phyloP scores from a whole-genome alignment of 1,140 invertebrate genomes.

The Apis florea region DNA sequence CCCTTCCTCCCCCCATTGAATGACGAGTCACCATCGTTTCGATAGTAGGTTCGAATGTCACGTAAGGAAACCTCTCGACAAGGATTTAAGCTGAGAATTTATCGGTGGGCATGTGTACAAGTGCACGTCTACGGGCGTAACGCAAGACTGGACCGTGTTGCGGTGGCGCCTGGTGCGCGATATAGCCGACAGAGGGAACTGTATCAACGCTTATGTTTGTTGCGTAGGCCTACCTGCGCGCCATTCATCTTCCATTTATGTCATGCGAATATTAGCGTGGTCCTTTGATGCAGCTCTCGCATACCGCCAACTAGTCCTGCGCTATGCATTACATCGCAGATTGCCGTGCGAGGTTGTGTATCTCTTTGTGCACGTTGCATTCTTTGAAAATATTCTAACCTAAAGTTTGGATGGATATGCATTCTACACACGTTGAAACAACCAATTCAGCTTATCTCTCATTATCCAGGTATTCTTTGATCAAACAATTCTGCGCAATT shows the following conservation, averaged over 20 bases:
- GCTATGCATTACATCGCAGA: slow-evolving; percentile 23
- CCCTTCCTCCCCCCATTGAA: not conserved
- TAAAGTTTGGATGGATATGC: not conserved
- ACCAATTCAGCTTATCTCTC: too few species aligned
- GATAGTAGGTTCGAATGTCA: not conserved
- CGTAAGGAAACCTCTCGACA: slow-evolving; percentile 35
- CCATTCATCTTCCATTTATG: slow-evolving; percentile 49
- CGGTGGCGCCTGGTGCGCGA: slow-evolving; percentile 65
- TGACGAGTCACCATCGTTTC: slow-evolving; percentile 2
- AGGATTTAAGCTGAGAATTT: slow-evolving; percentile 66
- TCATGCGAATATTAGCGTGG: slow-evolving; percentile 51
- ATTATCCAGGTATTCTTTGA: too few species aligned
- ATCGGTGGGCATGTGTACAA: slow-evolving; percentile 59
- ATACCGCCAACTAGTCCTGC: slow-evolving; percentile 43
- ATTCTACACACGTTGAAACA: too few species aligned
- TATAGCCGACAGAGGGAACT: slow-evolving; percentile 56
- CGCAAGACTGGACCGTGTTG: slow-evolving; percentile 64
- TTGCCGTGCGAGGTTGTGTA: slow-evolving; percentile 8
- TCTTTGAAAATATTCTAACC: slow-evolving; percentile 13
- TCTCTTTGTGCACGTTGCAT: slow-evolving; percentile 3
- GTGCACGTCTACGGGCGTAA: slow-evolving; percentile 61
- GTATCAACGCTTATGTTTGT: slow-evolving; percentile 58
- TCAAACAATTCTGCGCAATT: too few species aligned
- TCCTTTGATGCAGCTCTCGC: slow-evolving; percentile 31
- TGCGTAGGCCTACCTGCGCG: slow-evolving; percentile 50